A percentile compares a stretch with the other conserved stretches of the same genome.
phyloP scores from a whole-genome alignment of 2,113 vertebrate species.

The Rhodinocichla rosea region DNA sequence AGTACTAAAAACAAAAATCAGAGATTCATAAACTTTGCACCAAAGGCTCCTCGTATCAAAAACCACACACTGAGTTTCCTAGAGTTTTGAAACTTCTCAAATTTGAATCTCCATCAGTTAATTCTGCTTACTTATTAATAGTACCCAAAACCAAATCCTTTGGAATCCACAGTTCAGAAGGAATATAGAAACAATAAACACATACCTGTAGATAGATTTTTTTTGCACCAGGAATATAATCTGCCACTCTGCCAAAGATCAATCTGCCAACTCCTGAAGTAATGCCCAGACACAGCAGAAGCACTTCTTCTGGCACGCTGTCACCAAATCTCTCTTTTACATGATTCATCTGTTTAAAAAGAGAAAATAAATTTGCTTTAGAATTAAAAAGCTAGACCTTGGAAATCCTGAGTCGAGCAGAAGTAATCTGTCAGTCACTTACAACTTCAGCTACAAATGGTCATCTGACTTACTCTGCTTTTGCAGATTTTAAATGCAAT shows the following conservation, averaged over 20 bases:
- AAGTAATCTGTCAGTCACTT: neutral
- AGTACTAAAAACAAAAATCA: neutral
- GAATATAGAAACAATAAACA: neutral
- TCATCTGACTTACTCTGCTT: neutral
- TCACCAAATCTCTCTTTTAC: conserved; percentile 83
- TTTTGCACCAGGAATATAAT: conserved; percentile 88
- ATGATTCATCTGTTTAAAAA: conserved; percentile 84
- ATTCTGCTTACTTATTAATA: neutral
- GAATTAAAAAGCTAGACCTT: neutral
- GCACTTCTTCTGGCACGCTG: conserved; percentile 79
- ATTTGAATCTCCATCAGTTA: neutral
- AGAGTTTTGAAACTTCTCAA: neutral
- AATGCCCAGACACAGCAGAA: conserved; percentile 91
- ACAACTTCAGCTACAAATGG: neutral
- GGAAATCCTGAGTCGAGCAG: neutral
- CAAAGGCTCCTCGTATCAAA: neutral
- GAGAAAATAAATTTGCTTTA: neutral
- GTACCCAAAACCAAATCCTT: neutral
- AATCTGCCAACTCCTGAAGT: conserved; percentile 90
- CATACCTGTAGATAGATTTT: conserved; percentile 95
- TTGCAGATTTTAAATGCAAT: neutral
- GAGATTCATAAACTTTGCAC: neutral
- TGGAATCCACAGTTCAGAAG: neutral
- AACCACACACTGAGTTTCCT: neutral
- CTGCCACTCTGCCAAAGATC: conserved; percentile 88